Evolutionary conservation across 2,113 vertebrate species (phyloP).

Genomic region (Apteryx mantelli): DNA sequence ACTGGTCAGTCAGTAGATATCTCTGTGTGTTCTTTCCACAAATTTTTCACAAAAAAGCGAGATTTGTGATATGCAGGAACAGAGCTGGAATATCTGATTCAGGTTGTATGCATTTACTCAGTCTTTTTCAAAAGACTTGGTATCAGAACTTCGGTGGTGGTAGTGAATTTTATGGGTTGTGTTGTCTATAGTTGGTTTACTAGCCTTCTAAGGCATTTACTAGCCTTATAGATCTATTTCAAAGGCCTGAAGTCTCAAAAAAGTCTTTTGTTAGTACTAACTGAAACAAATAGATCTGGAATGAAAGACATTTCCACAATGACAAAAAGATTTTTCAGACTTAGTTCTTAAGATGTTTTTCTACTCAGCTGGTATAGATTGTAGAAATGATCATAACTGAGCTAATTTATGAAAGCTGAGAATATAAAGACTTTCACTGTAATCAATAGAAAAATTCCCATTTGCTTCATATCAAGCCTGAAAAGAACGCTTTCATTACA

Average conservation of each 20-base stretch:
- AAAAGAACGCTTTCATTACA: rapidly evolving
- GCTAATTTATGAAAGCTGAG: background rate
- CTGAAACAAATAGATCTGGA: background rate
- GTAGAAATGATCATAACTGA: background rate
- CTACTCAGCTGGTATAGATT: rapidly evolving
- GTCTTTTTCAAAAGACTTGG: background rate
- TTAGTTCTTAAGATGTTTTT: background rate
- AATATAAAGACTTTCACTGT: background rate
- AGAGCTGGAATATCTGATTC: background rate
- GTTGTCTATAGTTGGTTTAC: background rate
- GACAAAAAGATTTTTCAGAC: background rate
- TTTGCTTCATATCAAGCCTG: background rate
- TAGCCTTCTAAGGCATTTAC: background rate
- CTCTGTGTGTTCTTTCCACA: background rate
- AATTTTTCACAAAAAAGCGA: background rate
- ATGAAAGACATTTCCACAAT: background rate
- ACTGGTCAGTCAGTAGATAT: rapidly evolving
- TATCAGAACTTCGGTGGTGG: background rate
- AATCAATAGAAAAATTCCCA: background rate
- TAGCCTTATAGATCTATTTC: background rate
- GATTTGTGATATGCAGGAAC: background rate
- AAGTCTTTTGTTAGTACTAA: background rate
- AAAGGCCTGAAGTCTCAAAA: background rate
- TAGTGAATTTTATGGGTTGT: background rate
- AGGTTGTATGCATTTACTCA: background rate